Base-by-base conservation (phyloP, 2,888 invertebrate species). In the Acronicta psi region DNA sequence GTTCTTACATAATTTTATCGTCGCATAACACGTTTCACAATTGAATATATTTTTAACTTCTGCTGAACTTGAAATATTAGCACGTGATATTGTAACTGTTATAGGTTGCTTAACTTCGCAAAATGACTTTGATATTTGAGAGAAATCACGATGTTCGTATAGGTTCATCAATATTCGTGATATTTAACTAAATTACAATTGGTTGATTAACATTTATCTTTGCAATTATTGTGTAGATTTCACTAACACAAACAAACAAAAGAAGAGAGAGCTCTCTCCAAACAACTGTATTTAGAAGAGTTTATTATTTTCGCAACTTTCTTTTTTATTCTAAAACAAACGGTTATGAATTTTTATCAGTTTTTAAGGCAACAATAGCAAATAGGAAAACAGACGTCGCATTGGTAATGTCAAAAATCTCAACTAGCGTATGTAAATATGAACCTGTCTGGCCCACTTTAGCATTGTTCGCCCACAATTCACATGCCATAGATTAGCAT, bases 401-500 rank as follows among this genome's bases (percentile, higher is more conserved):
- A 54, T 77, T 75, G 70, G 70, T 70, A 70, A 75, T 82, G 82
- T 83, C 80, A 81, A 86, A 88, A 86, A 82, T 83, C 75, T 80
- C 68, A 68, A 81, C 59, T 66, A 79, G 82, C 81, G 74, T 84
- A 87, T 86, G 81, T 81, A 84, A 86, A 84, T 83, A 78, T 77
- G 70, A 77, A 90, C 84, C 85, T 84, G 88, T 75, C 75, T 84
- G 87, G 68, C 83, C 85, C 82, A 89, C 85, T 85, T 87, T 64
- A 60, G 79, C 80, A 88, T 90, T 92, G 92, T 92, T 89, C 85
- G 85, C 82, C 81, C 82, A 88, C 88, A 85, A 85, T 89, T 86
- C 84, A 86, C 84, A 83, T 87, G 85, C 82, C 82, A 84, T 79
- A 79, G 81, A 90, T 93, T 92, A 87, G 87, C 90, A 92, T 93